Base-by-base conservation (phyloP, 2,888 invertebrate species). In the Pandemis cinnamomeana region DNA sequence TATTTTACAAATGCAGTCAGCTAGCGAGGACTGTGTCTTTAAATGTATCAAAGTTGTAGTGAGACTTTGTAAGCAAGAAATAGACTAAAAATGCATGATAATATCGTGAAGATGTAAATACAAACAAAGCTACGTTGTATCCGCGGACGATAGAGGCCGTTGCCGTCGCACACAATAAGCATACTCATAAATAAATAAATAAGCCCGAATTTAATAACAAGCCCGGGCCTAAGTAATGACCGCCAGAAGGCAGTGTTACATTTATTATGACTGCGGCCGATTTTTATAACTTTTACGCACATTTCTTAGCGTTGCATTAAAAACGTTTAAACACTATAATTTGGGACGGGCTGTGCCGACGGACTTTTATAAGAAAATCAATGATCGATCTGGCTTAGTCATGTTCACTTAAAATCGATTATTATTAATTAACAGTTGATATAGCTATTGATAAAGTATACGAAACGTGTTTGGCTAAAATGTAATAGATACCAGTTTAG, bases 131-230 rank as follows among this genome's bases (percentile, higher is more conserved):
- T 20, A 42, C 15, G 68, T 58, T 10, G 7, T 8, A 63, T 8
- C 58, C 11, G 8, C 60, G 44, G 41, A 41, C 53, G 72, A 73
- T 67, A 66, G 75, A 78, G 72, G 76, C 71, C 80, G 79, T 82
- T 82, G 81, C 71, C 80, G 79, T 83, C 82, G 81, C 82, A 79
- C 81, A 87, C 85, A 88, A 87, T 87, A 87, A 87, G 85, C 83
- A 84, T 83, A 86, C 85, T 86, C 89, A 88, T 91, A 92, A 92
- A 93, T 93, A 92, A 92, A 92, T 91, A 93, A 93, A 92, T 92
- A 92, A 90, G 87, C 86, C 88, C 90, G 90, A 91, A 89, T 92
- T 91, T 94, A 94, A 94, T 94, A 93, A 93, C 92, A 92, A 92
- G 92, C 85, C 83, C 79, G 84, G 80, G 78, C 84, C 86, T 91